Evolutionary conservation across 2,888 invertebrate species (phyloP), one percentile per base, ranked within the genome.

Genomic region (Eristalis tenax): DNA sequence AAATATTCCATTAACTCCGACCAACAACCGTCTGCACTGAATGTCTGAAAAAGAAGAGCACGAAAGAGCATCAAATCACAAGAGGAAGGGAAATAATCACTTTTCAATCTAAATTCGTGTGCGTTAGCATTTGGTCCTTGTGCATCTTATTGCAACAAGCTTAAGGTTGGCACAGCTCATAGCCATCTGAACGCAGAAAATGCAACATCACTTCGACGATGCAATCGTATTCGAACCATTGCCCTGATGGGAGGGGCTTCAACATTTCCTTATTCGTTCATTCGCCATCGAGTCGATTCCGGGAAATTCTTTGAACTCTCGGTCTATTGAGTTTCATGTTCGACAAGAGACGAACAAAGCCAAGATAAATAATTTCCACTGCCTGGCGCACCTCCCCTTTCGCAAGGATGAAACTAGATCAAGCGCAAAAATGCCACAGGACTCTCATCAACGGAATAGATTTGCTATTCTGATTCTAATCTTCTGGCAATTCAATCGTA

Each of bases 401-500:
- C 18, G 8, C 50, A 50, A 8, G 8, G 50, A 50, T 50, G 6
- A 50, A 50, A 50, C 50, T 18, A 50, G 50, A 50, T 50, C 50
- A 50, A 50, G 50, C 50, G 18, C 50, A 50, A 50, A 50, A 50
- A 50, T 50, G 50, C 50, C 50, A 50, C 50, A 50, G 50, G 18
- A 18, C 50, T 50, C 50, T 50, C 50, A 50, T 50, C 50, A 50
- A 50, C 50, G 50, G 18, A 50, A 50, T 50, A 50, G 50, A 50
- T 50, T 50, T 50, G 50, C 50, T n/a, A 50, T 50, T 50, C 50
- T 50, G 50, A 50, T 50, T 50, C 50, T 18, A 50, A 50, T 50
- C 50, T 50, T 50, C 50, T 18, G 50, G 50, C 50, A 50, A 59
- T 59, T 28, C 59, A 59, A 59, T 59, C 59, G 59, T 26, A 26